Base-by-base conservation (phyloP, 2,113 vertebrate species). In the Ursus arctos region DNA sequence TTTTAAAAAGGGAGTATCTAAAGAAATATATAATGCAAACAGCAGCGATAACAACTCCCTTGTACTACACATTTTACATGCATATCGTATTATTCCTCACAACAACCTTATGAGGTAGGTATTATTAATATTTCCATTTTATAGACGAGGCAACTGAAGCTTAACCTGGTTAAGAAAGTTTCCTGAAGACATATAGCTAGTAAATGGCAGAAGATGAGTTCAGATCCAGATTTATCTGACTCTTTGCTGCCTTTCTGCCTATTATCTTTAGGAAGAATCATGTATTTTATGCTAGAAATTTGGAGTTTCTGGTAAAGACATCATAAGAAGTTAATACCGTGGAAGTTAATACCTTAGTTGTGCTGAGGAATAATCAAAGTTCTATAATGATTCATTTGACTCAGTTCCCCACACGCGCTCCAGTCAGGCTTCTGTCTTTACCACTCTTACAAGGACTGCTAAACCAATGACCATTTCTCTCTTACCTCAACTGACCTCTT, bases 401-500 rank as follows among this genome's bases (percentile, higher is more conserved):
- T 61, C 16, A 80, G 0, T 19, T 67, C 4, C 4, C n/a, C 74
- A 43, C 43, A 43, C n/a, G 31, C 19, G 24, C 26, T 91, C 18
- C 18, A 81, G 14, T 59, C 63, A 43, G 26, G 49, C 47, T 91
- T 95, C 65, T 74, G 33, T 91, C 55, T 95, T 61, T 13, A 19
- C 31, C 69, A 86, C 10, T 95, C 57, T 76, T 69, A 49, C 12
- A 51, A 33, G n/a, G 33, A 87, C 74, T 81, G 28, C 36, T 76
- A 67, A 85, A 59, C 80, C 47, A 53, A 1, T 24, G 33, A 21
- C 63, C 16, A 43, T 40, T 86, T 86, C 65, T 86, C 49, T 76
- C 71, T 93, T 94, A 86, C 47, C 57, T 95, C 86, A 36, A 28
- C 22, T 93, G 86, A 93, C 86, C 81, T 91, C 49, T 94, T 82